These are phyloP conservation scores for Criorhina ranunculi DNA, from an alignment of 2,888 invertebrate species.

Conservation along the genomic window DNA sequence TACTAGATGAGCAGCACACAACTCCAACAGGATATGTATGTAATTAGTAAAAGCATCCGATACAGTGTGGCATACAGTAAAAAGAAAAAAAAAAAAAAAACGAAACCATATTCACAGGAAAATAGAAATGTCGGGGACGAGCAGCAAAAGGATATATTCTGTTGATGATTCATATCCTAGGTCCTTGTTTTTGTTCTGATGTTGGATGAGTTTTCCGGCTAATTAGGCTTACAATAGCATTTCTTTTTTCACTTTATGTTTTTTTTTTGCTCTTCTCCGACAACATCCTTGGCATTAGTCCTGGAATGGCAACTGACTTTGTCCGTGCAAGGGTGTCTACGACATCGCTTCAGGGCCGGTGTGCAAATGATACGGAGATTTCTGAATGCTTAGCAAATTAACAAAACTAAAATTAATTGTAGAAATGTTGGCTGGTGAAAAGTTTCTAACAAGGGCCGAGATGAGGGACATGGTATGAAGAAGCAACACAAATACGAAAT, in stretches of 20 bases:
- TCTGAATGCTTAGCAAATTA: slow-evolving; percentile 50
- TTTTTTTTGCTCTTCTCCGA: slow-evolving; percentile 19
- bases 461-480: background rate
- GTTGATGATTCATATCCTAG: slow-evolving; percentile 40
- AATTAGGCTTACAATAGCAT: slow-evolving; percentile 41
- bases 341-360: slow-evolving; percentile 16
- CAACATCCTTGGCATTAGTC: slow-evolving; percentile 38
- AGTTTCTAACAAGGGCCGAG: background rate
- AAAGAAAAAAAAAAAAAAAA: background rate
- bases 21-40: slow-evolving; percentile 3
- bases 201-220: slow-evolving; percentile 54
- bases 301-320: slow-evolving; percentile 7
- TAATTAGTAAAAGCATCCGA: slow-evolving; percentile 27
- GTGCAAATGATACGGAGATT: slow-evolving; percentile 35
- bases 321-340: background rate
- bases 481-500: slow-evolving; percentile 1
- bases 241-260: slow-evolving; percentile 11
- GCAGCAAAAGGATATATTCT: slow-evolving; percentile 10
- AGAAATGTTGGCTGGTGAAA: background rate
- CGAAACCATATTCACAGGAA: slow-evolving; percentile 9
- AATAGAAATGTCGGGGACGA: background rate
- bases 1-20: slow-evolving; percentile 5
- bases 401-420: slow-evolving; percentile 40
- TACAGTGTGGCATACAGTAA: background rate
- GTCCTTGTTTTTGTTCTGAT: slow-evolving; percentile 31